Percentiles rank a stretch among this genome's conserved stretches.
phyloP scores from a whole-genome alignment of 92 coral and sea anemone species.

The Phenganax stokvisi region DNA sequence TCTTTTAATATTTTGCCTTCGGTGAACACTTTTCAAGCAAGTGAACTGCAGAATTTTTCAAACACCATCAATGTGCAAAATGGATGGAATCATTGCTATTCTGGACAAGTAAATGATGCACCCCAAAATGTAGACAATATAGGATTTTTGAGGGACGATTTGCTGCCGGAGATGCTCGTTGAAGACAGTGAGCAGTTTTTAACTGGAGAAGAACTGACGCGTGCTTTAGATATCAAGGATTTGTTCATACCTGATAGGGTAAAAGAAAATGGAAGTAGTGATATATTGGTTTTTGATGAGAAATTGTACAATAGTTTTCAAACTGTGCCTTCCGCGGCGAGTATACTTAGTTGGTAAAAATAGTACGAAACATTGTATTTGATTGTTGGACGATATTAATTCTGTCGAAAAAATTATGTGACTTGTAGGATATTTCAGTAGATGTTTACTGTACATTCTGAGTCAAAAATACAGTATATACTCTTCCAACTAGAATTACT shows the following conservation, averaged over 20 bases:
- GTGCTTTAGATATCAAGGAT: slow-evolving; percentile 32
- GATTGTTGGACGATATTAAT: neutral
- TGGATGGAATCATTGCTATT: neutral
- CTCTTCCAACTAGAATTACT: no score
- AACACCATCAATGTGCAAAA: neutral
- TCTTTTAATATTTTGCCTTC: neutral
- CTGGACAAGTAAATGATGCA: neutral
- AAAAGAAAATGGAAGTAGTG: neutral
- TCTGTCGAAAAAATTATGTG: no score
- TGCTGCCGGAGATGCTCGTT: slow-evolving; percentile 1
- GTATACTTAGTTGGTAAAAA: slow-evolving; percentile 27
- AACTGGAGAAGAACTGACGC: slow-evolving; percentile 37
- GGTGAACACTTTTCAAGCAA: neutral
- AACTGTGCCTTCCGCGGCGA: slow-evolving; percentile 22
- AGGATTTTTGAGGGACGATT: neutral
- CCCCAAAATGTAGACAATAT: neutral
- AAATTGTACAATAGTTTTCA: neutral
- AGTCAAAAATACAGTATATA: no score
- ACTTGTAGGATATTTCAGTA: no score
- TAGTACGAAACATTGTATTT: neutral
- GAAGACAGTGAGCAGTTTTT: slow-evolving; percentile 17
- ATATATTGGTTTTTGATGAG: neutral
- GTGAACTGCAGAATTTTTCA: slow-evolving; percentile 1
- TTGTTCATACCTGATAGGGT: slow-evolving; percentile 24
- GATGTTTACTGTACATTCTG: no score